Base-by-base conservation (phyloP, 1,140 invertebrate species). In the Leucophenga varia region DNA sequence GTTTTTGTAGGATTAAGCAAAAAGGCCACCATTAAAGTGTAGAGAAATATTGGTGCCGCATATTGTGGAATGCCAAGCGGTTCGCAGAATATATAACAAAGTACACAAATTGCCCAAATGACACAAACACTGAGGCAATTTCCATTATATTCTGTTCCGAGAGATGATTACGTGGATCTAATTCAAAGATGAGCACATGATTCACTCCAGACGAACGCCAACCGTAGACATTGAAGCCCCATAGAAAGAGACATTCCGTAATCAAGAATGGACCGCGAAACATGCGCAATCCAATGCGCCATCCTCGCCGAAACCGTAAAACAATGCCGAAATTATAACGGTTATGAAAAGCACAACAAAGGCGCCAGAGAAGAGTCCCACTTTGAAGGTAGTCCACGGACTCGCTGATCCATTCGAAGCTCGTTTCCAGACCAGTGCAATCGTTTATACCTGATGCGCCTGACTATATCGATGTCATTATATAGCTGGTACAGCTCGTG, bases 161-260 rank as follows among this genome's bases (percentile, higher is more conserved):
- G 1, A 86, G 75, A 79, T 95, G 92, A 75, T 93, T 90, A 38
- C 93, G 78, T 1, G 93, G 93, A 79, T 95, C 90, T 20, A 96
- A 77, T 75, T 95, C 93, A 65, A 96, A 95, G 51, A 95, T 96
- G 0, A 95, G 81, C 1, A 96, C 92, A 75, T 96, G 93, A 76
- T 96, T 73, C 3, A 75, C 72, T 13, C 93, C 92, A 1, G 90
- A 90, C 34, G 86, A 87, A 42, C 90, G 79, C 91, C 91, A 96
- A 37, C 89, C 90, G 64, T 93, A 92, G 6, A 86, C 90, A 76
- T 96, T 96, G 30, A 95, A 81, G 36, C 92, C 91, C 65, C 93
- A 86, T 1, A 95, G 78, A 67, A 93, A 94, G 4, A 94, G 78
- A 64, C 90, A 90, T 48, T 93, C 79, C 50, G 93, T 87, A 30